phyloP scores from a whole-genome alignment of 2,113 vertebrate species.

The Microtus montanus region DNA sequence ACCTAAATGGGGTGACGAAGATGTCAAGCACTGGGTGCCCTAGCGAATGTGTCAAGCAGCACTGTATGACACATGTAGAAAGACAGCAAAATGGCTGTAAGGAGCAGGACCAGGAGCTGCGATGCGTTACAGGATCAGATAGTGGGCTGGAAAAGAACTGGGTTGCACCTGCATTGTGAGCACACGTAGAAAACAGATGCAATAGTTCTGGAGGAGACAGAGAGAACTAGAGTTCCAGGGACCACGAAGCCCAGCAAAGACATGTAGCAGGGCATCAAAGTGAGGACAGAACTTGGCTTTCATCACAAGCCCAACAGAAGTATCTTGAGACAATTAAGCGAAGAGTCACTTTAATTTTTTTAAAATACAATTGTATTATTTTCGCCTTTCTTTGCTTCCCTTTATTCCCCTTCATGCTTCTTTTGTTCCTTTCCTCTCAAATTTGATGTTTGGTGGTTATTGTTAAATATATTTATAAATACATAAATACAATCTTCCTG shows the following conservation, averaged over 20 bases:
- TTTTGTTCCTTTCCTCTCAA: not conserved
- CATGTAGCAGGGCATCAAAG: not conserved
- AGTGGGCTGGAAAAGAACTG: not conserved
- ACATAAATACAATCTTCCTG: not conserved
- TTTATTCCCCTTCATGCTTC: not conserved
- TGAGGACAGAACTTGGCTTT: not conserved
- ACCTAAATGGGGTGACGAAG: not conserved
- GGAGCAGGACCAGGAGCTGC: not conserved
- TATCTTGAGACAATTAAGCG: not conserved
- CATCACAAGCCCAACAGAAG: not conserved
- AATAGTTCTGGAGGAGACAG: not conserved
- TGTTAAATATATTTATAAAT: not conserved
- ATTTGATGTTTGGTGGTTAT: not conserved
- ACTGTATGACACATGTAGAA: not conserved
- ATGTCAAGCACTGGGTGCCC: not conserved
- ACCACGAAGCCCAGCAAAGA: not conserved
- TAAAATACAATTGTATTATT: not conserved
- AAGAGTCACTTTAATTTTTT: not conserved
- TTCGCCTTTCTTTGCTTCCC: fast-evolving
- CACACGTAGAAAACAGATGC: too few relatives aligned
- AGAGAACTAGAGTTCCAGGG: not conserved
- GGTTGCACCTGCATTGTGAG: not conserved
- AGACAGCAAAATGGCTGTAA: not conserved
- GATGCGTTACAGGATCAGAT: not conserved
- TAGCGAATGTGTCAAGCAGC: not conserved